phyloP scores from a whole-genome alignment of 2,113 vertebrate species.

The Silurus asotus region DNA sequence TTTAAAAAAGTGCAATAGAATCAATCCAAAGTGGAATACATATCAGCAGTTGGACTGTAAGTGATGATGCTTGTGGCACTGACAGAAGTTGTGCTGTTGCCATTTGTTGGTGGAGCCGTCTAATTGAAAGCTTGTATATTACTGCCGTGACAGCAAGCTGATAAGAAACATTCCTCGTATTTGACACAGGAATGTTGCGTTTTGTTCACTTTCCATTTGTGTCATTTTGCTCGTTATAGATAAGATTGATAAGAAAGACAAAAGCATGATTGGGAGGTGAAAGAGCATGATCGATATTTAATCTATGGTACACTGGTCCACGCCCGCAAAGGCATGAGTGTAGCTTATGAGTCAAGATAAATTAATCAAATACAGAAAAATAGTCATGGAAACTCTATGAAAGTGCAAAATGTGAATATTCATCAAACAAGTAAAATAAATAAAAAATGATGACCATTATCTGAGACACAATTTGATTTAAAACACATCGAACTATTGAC shows the following conservation, averaged over 20 bases:
- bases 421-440: background rate
- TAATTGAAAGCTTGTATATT: background rate
- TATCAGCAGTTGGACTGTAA: background rate
- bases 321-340: slow-evolving; percentile 14
- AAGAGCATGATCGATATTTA: slow-evolving; percentile 34
- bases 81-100: background rate
- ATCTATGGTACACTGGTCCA: slow-evolving; percentile 24
- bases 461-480: background rate
- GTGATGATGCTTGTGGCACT: background rate
- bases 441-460: background rate
- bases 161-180: slow-evolving; percentile 10
- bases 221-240: background rate
- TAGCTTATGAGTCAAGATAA: slow-evolving; percentile 20
- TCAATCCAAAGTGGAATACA: background rate
- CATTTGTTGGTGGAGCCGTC: background rate
- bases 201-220: slow-evolving; percentile 29
- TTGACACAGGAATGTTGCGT: background rate
- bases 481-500: background rate
- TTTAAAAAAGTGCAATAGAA: background rate
- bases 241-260: slow-evolving; percentile 40
- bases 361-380: background rate
- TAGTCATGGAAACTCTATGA: background rate
- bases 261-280: slow-evolving; percentile 6
- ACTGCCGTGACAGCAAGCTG: background rate
- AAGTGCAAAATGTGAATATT: slow-evolving; percentile 6